Percentiles rank a stretch among this genome's conserved stretches.
Evolutionary conservation across 2,113 vertebrate genomes (phyloP).

Genomic region (Chionis minor): DNA sequence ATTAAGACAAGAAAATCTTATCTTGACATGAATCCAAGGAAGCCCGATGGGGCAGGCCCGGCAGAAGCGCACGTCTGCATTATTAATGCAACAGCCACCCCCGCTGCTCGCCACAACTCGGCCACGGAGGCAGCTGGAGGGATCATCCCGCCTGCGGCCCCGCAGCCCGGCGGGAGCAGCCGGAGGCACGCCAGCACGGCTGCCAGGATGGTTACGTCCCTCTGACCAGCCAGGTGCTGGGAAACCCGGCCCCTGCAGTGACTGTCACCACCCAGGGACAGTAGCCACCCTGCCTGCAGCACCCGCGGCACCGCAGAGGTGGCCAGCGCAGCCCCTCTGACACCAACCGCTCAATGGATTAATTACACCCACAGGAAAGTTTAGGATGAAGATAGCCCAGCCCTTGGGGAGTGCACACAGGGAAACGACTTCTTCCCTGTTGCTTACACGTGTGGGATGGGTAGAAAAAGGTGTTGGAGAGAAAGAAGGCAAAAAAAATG

Average conservation of each 20-base stretch:
- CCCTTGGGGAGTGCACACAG: neutral
- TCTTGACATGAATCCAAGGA: neutral
- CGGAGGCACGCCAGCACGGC: accelerated
- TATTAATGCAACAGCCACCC: neutral
- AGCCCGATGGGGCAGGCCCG: neutral
- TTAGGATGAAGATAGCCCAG: neutral
- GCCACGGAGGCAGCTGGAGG: accelerated
- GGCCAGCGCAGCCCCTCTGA: neutral
- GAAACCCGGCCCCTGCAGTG: neutral
- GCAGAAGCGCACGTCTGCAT: neutral
- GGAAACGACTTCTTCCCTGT: neutral
- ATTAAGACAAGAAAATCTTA: neutral
- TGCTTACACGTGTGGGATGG: neutral
- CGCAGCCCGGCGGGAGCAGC: neutral
- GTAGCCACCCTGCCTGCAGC: accelerated
- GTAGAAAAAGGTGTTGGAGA: neutral
- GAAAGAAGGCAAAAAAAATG: neutral
- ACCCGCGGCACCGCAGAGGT: accelerated
- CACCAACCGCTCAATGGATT: accelerated
- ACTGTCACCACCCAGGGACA: accelerated
- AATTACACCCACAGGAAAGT: neutral
- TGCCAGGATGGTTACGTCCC: neutral
- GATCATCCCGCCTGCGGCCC: accelerated
- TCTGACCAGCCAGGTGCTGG: neutral
- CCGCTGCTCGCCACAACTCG: accelerated